A percentile compares a stretch with the other conserved stretches of the same genome.
These are phyloP conservation scores for Psephotus haematonotus DNA, from an alignment of 2,113 vertebrate genomes.

Conservation along the genomic window DNA sequence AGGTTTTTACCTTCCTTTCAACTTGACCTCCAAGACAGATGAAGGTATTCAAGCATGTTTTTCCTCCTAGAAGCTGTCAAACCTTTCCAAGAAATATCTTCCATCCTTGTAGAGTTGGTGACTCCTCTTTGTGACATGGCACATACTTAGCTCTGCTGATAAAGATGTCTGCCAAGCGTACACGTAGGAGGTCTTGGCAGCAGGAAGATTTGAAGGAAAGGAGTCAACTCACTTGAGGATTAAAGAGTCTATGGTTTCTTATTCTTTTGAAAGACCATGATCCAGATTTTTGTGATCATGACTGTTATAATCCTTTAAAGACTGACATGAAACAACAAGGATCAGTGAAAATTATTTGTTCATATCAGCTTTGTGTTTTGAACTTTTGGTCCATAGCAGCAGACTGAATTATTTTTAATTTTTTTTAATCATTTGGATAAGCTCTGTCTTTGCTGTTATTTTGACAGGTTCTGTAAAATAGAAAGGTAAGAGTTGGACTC, in stretches of 20 bases:
- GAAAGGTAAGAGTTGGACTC: neutral
- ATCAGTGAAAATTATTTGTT: neutral
- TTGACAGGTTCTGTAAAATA: neutral
- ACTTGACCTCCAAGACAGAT: neutral
- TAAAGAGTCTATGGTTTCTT: neutral
- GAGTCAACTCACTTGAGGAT: neutral
- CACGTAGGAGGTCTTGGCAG: neutral
- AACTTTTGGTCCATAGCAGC: neutral
- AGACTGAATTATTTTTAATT: neutral
- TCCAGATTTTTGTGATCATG: neutral
- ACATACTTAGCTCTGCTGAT: neutral
- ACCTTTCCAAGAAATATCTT: neutral
- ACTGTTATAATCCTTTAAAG: neutral
- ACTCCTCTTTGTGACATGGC: fast-evolving
- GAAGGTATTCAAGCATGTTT: neutral
- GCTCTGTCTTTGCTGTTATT: neutral
- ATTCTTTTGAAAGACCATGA: neutral
- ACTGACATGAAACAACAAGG: neutral
- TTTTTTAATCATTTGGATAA: neutral
- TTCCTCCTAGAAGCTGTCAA: neutral
- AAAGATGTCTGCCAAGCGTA: neutral
- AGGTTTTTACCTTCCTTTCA: neutral
- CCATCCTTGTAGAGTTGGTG: neutral
- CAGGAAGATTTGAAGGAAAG: neutral
- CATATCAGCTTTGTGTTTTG: neutral